phyloP scores from a whole-genome alignment of 1,140 invertebrate genomes.

The Andrena cerasifolii region DNA sequence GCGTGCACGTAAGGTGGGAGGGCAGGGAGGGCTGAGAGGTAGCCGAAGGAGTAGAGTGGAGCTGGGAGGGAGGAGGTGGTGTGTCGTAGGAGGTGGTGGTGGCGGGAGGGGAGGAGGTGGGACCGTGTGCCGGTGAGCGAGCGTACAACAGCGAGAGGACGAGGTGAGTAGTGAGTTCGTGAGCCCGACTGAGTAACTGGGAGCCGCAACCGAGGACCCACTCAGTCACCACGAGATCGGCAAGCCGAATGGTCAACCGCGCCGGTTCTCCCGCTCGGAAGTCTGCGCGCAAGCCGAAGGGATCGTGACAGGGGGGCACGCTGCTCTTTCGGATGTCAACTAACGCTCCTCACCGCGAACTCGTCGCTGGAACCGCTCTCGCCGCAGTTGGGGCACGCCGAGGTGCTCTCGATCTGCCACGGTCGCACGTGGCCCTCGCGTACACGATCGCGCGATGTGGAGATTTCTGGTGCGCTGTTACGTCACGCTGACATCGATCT shows the following conservation, averaged over 20 bases:
- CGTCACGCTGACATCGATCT: slow-evolving; percentile 61
- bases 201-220: slow-evolving; percentile 73
- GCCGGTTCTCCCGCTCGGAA: slow-evolving; percentile 60
- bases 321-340: slow-evolving; percentile 57
- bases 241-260: slow-evolving; percentile 80
- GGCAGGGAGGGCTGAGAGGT: slow-evolving; percentile 69
- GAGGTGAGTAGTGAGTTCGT: slow-evolving; percentile 77
- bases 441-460: slow-evolving; percentile 52
- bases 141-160: slow-evolving; percentile 56
- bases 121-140: slow-evolving; percentile 68
- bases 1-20: slow-evolving; percentile 64
- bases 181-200: slow-evolving; percentile 78
- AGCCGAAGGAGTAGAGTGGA: slow-evolving; percentile 49
- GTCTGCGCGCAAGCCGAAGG: slow-evolving; percentile 35
- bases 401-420: neutral
- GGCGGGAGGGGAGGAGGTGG: slow-evolving; percentile 67
- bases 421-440: slow-evolving; percentile 7
- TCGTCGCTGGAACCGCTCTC: slow-evolving; percentile 19
- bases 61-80: slow-evolving; percentile 31
- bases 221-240: slow-evolving; percentile 82
- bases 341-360: slow-evolving; percentile 3
- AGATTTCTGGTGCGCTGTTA: slow-evolving; percentile 63
- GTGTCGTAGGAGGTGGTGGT: slow-evolving; percentile 40
- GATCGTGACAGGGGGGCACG: slow-evolving; percentile 26
- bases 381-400: slow-evolving; percentile 38